Conservation (phyloP, 2,888 invertebrate genomes). For the Lycaena phlaeas region DNA sequence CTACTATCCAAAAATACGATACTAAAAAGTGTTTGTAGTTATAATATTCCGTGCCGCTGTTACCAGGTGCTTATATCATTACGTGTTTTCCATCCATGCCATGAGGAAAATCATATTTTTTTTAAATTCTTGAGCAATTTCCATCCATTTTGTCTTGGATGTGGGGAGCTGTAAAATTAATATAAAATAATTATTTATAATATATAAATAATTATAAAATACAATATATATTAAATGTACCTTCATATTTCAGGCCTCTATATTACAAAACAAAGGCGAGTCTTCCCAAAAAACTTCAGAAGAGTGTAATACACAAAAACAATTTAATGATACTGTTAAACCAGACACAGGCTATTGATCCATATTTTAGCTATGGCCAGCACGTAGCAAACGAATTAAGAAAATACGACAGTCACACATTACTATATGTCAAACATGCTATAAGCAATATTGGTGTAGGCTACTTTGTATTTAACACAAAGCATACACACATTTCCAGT, state of each 20-base stretch:
- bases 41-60: background rate
- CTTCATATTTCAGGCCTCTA: slow-evolving; percentile 2
- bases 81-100: background rate
- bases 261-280: slow-evolving; percentile 6
- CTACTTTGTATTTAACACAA: too few relatives aligned
- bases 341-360: slow-evolving; percentile 7
- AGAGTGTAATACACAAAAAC: background rate
- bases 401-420: slow-evolving; percentile 4
- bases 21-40: too few relatives aligned
- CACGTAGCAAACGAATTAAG: slow-evolving; percentile 7
- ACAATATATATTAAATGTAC: background rate
- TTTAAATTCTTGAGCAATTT: too few relatives aligned
- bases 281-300: background rate
- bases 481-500: too few relatives aligned
- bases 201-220: slow-evolving; percentile 2
- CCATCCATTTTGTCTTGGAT: background rate
- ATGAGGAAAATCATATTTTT: too few relatives aligned
- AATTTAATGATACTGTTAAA: background rate
- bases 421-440: slow-evolving; percentile 9
- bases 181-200: too few relatives aligned
- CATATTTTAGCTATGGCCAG: slow-evolving; percentile 10
- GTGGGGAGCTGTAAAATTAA: too few relatives aligned
- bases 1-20: too few relatives aligned
- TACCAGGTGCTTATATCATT: background rate
- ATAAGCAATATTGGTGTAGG: slow-evolving; percentile 11